Conservation (phyloP, 1,140 invertebrate genomes). For the Brachionus sp. region DNA sequence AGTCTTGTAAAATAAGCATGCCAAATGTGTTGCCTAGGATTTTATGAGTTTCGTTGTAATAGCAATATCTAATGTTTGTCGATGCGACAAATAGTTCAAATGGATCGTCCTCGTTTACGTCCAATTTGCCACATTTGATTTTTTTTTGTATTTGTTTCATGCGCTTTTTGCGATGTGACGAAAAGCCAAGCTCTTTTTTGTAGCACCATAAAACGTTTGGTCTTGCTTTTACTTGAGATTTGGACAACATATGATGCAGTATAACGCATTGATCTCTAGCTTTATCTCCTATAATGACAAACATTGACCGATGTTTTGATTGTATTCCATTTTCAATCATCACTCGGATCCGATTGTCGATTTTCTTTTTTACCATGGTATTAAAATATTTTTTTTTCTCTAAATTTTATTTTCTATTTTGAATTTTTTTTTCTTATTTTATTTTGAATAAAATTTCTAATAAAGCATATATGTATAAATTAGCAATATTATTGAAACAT, state of each 20-base stretch:
- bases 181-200: slow-evolving; percentile 91
- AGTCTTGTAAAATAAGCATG: slow-evolving; percentile 95
- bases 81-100: slow-evolving; percentile 94
- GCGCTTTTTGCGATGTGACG: slow-evolving; percentile 84
- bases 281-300: slow-evolving; percentile 92
- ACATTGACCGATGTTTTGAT: slow-evolving; percentile 80
- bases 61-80: slow-evolving; percentile 93
- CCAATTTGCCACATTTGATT: slow-evolving; percentile 73
- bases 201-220: slow-evolving; percentile 95
- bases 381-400: too few relatives aligned
- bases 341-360: slow-evolving; percentile 88
- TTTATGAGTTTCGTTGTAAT: slow-evolving; percentile 93
- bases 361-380: slow-evolving; percentile 65
- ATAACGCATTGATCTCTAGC: slow-evolving; percentile 91
- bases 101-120: slow-evolving; percentile 89
- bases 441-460: too few relatives aligned
- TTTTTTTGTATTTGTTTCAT: slow-evolving; percentile 82
- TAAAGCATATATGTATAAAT: too few relatives aligned
- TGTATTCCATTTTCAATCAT: slow-evolving; percentile 95
- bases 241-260: slow-evolving; percentile 92
- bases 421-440: too few relatives aligned
- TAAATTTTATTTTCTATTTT: too few relatives aligned
- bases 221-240: slow-evolving; percentile 82
- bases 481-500: too few relatives aligned
- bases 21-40: slow-evolving; percentile 96